Base-by-base conservation (phyloP, 2,888 invertebrate genomes). In the Germaria angustata region DNA sequence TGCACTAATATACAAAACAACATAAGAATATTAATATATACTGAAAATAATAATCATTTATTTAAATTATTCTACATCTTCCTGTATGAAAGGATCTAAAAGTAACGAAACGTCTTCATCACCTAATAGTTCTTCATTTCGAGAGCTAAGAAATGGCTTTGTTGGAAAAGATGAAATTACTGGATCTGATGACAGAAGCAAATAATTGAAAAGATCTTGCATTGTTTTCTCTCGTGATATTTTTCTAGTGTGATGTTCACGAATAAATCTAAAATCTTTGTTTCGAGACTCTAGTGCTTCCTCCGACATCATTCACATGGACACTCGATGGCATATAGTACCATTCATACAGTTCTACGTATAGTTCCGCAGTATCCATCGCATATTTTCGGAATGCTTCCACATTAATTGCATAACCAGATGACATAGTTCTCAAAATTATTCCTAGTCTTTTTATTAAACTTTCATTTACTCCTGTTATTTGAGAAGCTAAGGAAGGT, bases 181-280 rank as follows among this genome's bases (percentile, higher is more conserved):
- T 61, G 61, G 51, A 72, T 61, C 61, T 36, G 49, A 59, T 49
- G 72, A 44, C 15, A 61, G 22, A 39, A 71, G 71, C 41, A 71
- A 57, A 71, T 71, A 71, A 34, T 72, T 49, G 20, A 72, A 72
- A 61, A 72, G 28, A 28, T 28, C 28, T 49, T 61, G 22, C 28
- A 73, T 73, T 72, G 72, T 65, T 53, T 65, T 75, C 22, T 75
- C 44, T 55, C 75, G 41, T 53, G 65, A 44, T 32, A 55, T 65
- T 41, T 75, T 65, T 75, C 53, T 41, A 65, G 65, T 65, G 36
- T 53, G 75, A 55, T 65, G 63, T 65, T 75, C 75, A 6, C 75
- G 32, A 55, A 75, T 65, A 75, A 34, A 65, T 65, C 65, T 75
- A 15, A 73, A 73, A 55, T 53, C 63, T 61, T 73, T 73, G 61